Conservation (phyloP, 2,888 invertebrate species). For the Leptopilina drosophilae region DNA sequence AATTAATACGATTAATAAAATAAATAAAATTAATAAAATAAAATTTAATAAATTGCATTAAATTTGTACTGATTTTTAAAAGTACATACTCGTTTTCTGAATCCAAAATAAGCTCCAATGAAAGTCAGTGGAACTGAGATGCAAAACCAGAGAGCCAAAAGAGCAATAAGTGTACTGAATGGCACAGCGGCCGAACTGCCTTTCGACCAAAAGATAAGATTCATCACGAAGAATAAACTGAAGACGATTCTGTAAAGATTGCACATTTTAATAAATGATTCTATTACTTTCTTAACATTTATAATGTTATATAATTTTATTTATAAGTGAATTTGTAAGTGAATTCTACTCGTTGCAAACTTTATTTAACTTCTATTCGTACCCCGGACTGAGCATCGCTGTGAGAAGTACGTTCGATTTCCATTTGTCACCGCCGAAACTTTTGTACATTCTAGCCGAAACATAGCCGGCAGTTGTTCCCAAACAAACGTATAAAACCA, state of each 20-base stretch:
- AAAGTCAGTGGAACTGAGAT: constrained; percentile 99
- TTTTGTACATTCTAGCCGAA: constrained; percentile 98
- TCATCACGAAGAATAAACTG: constrained; percentile 97
- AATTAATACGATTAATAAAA: background rate
- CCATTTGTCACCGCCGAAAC: constrained; percentile 99
- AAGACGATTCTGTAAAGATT: constrained; percentile 89
- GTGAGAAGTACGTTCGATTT: constrained; percentile 98
- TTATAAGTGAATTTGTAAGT: too few relatives aligned
- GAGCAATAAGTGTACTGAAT: constrained; percentile 95
- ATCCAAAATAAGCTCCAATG: constrained; percentile 98
- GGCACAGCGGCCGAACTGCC: constrained; percentile 98
- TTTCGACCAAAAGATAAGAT: constrained; percentile 96
- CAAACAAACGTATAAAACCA: constrained; percentile 97
- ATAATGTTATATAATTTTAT: too few relatives aligned
- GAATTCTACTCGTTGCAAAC: constrained; percentile 2
- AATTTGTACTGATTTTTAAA: background rate
- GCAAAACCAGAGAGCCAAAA: constrained; percentile 97
- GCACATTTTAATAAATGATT: background rate
- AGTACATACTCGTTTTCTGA: constrained; percentile 91
- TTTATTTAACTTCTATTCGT: constrained; percentile 67
- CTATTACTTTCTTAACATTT: constrained; percentile 8
- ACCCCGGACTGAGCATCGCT: constrained; percentile 98
- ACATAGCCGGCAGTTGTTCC: constrained; percentile 98
- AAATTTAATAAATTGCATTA: too few relatives aligned
- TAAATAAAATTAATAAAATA: too few relatives aligned